Conservation (phyloP, 2,797 vertebrate genomes). For the Dromococcyx pavoninus region DNA sequence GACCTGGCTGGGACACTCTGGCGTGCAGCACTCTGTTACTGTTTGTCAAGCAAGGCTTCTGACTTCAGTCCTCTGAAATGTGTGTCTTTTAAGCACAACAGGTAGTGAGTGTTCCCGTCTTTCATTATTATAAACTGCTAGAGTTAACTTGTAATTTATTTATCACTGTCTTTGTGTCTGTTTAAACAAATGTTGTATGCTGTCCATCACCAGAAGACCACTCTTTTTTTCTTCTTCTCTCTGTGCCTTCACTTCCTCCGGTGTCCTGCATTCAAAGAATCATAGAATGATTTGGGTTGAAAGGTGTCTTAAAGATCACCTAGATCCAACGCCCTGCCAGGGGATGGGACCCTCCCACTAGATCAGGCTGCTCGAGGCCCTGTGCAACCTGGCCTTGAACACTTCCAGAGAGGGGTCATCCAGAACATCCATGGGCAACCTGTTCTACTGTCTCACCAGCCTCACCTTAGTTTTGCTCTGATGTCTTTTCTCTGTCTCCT, state of each 20-base stretch:
- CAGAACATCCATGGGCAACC: too few relatives aligned
- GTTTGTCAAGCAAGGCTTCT: neutral
- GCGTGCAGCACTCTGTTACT: rapidly evolving
- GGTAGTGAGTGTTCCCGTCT: neutral
- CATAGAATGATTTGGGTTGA: too few relatives aligned
- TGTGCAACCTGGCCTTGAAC: too few relatives aligned
- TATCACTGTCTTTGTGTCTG: rapidly evolving
- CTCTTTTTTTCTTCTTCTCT: neutral
- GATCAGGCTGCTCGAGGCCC: too few relatives aligned
- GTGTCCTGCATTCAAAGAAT: too few relatives aligned
- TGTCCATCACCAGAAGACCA: neutral
- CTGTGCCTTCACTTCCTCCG: neutral
- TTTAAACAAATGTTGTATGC: neutral
- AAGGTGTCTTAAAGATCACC: too few relatives aligned
- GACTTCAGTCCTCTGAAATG: neutral
- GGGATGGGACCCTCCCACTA: too few relatives aligned
- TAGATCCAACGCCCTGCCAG: too few relatives aligned
- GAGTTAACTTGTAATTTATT: neutral
- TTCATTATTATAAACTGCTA: neutral
- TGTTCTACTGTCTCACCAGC: too few relatives aligned
- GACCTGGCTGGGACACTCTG: neutral
- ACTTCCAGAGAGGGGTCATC: too few relatives aligned
- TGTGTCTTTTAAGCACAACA: neutral
- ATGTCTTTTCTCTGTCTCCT: neutral
- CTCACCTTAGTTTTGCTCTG: too few relatives aligned